phyloP scores from a whole-genome alignment of 1,140 invertebrate genomes.

The Helicorthomorpha holstii region DNA sequence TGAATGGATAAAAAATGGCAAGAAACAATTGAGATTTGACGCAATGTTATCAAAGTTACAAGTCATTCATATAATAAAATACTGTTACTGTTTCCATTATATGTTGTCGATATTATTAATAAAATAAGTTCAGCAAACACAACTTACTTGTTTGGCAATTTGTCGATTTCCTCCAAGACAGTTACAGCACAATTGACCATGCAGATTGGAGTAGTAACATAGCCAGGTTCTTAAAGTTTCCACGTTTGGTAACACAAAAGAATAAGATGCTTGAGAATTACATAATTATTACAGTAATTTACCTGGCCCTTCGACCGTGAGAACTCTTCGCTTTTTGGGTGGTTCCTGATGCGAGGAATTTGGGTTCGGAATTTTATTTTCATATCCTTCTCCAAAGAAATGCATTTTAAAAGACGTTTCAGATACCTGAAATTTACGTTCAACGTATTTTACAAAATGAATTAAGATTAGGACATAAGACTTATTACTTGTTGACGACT shows the following conservation, averaged over 20 bases:
- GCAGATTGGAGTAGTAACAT: conserved; percentile 55
- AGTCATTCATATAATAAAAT: too few relatives aligned
- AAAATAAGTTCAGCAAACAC: not conserved
- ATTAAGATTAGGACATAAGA: too few relatives aligned
- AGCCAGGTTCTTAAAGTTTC: conserved; percentile 46
- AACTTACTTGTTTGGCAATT: conserved; percentile 16
- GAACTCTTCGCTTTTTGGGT: not conserved
- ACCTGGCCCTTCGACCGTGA: not conserved
- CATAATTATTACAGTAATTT: not conserved
- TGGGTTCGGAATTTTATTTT: not conserved
- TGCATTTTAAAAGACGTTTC: not conserved
- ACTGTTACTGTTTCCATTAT: too few relatives aligned
- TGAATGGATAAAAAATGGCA: too few relatives aligned
- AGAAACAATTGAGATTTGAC: too few relatives aligned
- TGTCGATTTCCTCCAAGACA: conserved; percentile 53
- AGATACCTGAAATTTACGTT: not conserved
- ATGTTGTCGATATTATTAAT: too few relatives aligned
- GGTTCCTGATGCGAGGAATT: not conserved
- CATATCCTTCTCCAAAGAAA: not conserved
- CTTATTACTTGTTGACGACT: too few relatives aligned
- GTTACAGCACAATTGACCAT: conserved; percentile 51
- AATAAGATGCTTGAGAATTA: not conserved
- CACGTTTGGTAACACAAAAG: not conserved
- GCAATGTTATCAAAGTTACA: too few relatives aligned
- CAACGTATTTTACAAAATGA: too few relatives aligned